Base-by-base conservation (phyloP, 2,888 invertebrate genomes). In the Plemyria rubiginata region DNA sequence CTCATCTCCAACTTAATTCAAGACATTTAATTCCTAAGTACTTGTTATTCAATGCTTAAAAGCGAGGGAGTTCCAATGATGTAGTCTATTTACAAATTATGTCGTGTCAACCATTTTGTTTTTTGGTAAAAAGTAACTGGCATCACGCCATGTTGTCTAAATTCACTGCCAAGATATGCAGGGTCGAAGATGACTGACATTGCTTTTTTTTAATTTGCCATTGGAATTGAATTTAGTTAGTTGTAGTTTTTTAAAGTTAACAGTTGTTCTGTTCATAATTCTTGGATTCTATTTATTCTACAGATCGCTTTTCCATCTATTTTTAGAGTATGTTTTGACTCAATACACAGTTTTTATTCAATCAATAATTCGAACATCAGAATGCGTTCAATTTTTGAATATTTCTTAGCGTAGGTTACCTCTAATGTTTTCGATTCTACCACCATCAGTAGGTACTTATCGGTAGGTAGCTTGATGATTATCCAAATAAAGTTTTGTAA, bases 81-180 rank as follows among this genome's bases (percentile, higher is more conserved):
- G 66, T 67, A 74, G 74, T 66, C 60, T 79, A 80, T 80, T 73
- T 80, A 79, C 77, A 77, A 74, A 78, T 76, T 72, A 70, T 60
- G 60, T 53, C 48, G 58, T 62, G 68, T 68, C 75, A 68, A 68
- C 60, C 56, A 64, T 57, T 68, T 70, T 66, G 66, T 80, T 81
- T 82, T 80, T 82, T 81, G 80, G 74, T 76, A 80, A 83, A 81
- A 75, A 71, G 73, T 70, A 74, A 75, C 81, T 92, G 92, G 92
- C 92, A 82, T 70, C 72, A 66, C 72, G 86, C 91, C 92, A 91
- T 84, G 82, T 85, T 88, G 85, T 84, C 84, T 79, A 84, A 84
- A 81, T 78, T 83, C 82, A 81, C 80, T 88, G 89, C 90, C 88
- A 89, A 88, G 83, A 84, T 80, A 81, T 87, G 82, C 83, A 81